A percentile compares a stretch with the other conserved stretches of the same genome.
Evolutionary conservation across 2,113 vertebrate species (phyloP).

Genomic region (Aldabrachelys gigantea): DNA sequence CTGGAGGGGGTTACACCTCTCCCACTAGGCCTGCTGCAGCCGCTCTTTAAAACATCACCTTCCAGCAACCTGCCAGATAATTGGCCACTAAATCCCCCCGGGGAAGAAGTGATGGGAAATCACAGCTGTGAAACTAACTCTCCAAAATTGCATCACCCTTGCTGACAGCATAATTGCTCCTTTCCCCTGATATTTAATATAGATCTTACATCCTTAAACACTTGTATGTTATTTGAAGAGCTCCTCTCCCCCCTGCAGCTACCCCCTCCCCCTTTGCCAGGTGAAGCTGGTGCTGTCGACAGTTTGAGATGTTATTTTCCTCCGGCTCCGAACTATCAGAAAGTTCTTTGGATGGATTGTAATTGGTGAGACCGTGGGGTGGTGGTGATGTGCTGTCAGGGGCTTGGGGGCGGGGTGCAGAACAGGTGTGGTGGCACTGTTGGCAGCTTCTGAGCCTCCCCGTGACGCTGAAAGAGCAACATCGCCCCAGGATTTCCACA

Average conservation of each 20-base stretch:
- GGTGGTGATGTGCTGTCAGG: background rate
- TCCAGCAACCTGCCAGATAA: constrained; percentile 63
- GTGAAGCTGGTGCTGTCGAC: background rate
- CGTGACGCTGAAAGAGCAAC: background rate
- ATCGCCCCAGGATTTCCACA: background rate
- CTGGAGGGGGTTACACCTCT: background rate
- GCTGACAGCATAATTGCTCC: constrained; percentile 84
- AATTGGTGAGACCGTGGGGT: background rate
- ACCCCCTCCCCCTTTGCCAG: background rate
- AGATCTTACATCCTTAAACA: constrained; percentile 72
- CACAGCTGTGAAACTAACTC: constrained; percentile 74
- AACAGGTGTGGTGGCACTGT: background rate
- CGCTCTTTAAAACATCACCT: constrained; percentile 24
- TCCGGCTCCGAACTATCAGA: background rate
- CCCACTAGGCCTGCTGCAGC: background rate
- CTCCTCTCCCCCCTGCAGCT: background rate
- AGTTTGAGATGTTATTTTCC: background rate
- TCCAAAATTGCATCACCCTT: constrained; percentile 80
- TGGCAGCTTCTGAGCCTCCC: background rate
- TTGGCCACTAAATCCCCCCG: constrained; percentile 75
- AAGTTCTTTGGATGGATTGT: background rate
- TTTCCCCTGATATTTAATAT: constrained; percentile 78
- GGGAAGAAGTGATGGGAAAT: constrained; percentile 52
- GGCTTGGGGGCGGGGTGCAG: background rate
- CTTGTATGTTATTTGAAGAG: constrained; percentile 73